Evolutionary conservation across 64 coral and sea anemone species (phyloP).

Genomic region (Anthopleura sola): DNA sequence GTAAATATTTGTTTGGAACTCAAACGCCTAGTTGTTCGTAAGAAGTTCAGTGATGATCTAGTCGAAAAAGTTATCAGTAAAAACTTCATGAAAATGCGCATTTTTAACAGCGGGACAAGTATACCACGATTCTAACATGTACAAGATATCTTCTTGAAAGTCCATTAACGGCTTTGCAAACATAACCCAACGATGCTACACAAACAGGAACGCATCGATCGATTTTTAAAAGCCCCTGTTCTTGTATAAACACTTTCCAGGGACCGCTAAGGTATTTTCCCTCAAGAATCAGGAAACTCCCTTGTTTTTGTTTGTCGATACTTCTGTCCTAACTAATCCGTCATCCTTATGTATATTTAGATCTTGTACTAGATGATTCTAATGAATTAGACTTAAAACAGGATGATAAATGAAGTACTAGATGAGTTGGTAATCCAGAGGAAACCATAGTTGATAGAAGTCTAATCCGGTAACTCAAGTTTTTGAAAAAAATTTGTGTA

Average conservation of each 20-base stretch:
- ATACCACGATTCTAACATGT: too few relatives aligned
- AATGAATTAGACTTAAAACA: constrained; percentile 3
- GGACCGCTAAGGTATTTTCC: not conserved
- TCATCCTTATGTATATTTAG: not conserved
- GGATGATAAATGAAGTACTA: constrained; percentile 7
- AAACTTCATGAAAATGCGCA: too few relatives aligned
- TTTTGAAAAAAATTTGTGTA: not conserved
- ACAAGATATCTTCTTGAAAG: not conserved
- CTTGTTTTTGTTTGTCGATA: constrained; percentile 25
- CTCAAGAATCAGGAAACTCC: not conserved
- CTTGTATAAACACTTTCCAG: not conserved
- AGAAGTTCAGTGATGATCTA: too few relatives aligned
- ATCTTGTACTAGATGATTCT: not conserved
- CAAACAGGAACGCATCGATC: constrained; percentile 20
- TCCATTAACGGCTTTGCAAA: constrained; percentile 1
- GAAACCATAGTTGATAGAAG: not conserved
- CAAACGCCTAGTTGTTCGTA: not conserved
- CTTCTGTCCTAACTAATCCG: not conserved
- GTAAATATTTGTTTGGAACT: not conserved
- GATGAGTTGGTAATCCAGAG: not conserved
- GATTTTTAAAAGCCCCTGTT: constrained; percentile 15
- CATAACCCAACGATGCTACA: not conserved
- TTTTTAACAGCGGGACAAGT: not conserved
- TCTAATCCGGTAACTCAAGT: not conserved
- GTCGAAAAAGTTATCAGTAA: too few relatives aligned